Evolutionary conservation across 2,113 vertebrate genomes (phyloP).

Genomic region (Brienomyrus brachyistius): DNA sequence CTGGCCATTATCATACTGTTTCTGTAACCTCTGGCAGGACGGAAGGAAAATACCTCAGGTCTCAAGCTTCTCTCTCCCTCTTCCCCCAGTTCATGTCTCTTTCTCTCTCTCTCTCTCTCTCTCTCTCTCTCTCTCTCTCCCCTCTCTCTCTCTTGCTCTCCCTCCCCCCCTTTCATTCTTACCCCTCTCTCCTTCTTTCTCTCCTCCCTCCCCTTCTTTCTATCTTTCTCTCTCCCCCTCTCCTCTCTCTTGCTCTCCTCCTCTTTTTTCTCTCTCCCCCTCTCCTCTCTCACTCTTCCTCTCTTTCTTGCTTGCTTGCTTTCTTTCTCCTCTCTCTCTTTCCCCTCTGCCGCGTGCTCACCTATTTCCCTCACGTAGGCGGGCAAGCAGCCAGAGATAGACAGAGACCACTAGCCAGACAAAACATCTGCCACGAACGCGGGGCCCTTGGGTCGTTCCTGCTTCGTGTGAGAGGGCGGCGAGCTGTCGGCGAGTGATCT

Average conservation of each 20-base stretch:
- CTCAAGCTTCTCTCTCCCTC: constrained; percentile 20
- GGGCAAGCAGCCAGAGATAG: constrained; percentile 5
- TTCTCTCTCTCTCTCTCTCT: not conserved
- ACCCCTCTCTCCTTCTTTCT: not conserved
- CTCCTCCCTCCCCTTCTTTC: not conserved
- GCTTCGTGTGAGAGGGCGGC: not conserved
- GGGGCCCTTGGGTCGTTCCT: not conserved
- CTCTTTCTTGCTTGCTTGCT: no score
- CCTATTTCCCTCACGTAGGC: not conserved
- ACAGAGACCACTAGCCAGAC: constrained; percentile 12
- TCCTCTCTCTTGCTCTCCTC: no score
- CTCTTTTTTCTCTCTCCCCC: not conserved
- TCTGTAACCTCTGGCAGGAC: constrained; percentile 45
- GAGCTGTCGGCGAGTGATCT: not conserved
- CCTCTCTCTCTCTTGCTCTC: constrained; percentile 10
- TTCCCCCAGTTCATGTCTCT: not conserved
- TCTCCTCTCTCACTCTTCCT: no score
- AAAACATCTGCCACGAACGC: constrained; percentile 15
- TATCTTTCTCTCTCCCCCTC: no score
- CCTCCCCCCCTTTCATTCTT: not conserved
- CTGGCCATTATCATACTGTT: constrained; percentile 37
- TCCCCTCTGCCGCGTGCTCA: not conserved
- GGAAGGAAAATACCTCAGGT: constrained; percentile 37
- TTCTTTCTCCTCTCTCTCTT: no score
- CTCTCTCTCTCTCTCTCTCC: not conserved